phyloP scores from a whole-genome alignment of 2,888 invertebrate genomes.

The Celastrina argiolus region DNA sequence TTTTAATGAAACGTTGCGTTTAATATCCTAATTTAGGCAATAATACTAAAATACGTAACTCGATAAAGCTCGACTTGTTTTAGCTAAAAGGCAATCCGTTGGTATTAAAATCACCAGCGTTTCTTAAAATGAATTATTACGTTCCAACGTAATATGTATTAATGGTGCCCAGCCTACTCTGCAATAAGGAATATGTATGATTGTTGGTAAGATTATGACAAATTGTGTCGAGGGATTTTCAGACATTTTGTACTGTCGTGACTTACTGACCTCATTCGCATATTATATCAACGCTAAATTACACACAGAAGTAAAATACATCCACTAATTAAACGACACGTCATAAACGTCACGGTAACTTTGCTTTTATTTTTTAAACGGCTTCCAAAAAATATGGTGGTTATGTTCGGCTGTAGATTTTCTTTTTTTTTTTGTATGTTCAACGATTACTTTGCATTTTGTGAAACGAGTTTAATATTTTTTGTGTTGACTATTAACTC shows the following conservation, averaged over 20 bases:
- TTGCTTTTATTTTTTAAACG: no score
- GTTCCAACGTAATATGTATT: not conserved
- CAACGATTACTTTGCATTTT: no score
- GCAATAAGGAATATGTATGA: slow-evolving; percentile 13
- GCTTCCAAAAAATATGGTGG: no score
- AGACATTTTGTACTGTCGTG: not conserved
- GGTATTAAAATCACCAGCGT: not conserved
- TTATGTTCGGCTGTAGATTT: no score
- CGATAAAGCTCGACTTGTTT: not conserved
- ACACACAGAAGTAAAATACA: not conserved
- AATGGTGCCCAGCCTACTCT: not conserved
- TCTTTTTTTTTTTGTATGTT: no score
- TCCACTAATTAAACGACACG: not conserved
- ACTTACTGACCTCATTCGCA: not conserved
- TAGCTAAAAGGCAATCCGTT: not conserved
- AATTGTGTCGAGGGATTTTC: slow-evolving; percentile 13
- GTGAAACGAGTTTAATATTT: no score
- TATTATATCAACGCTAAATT: not conserved
- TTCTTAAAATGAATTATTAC: slow-evolving; percentile 1
- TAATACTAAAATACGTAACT: not conserved
- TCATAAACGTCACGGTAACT: no score
- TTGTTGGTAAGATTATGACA: slow-evolving; percentile 12
- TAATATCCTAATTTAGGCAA: no score
- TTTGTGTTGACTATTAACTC: no score
- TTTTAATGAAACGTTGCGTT: no score